Evolutionary conservation across 2,888 invertebrate species (phyloP), one percentile per base, ranked within the genome.

Genomic region (Creontiades dilutus): DNA sequence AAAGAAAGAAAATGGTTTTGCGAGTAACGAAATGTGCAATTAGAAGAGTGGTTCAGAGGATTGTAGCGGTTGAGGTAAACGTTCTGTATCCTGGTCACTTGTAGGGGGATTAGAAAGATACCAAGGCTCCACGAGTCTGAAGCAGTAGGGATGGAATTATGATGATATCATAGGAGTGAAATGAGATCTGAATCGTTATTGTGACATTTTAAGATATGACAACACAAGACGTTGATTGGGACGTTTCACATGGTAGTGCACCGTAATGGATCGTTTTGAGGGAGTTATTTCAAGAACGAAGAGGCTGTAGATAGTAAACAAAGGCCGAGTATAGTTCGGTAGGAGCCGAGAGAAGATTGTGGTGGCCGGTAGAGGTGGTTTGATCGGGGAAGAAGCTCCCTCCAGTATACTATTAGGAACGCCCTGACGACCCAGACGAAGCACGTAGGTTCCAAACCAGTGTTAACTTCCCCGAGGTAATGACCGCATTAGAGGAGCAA

Each of bases 381-480:
- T 86, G 86, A 86, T 86, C 86, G 86, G 68, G 68, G 37, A 37
- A 68, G 68, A 47, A 48, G 27, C 75, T 46, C n/a, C 86, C 86
- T 86, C 75, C 19, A 61, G 37, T 37, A 37, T 37, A 37, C 68
- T 75, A 68, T 75, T 86, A 86, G 86, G 85, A 57, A 55, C 85
- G 48, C 88, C 88, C 80, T 80, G 88, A 88, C 78, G 88, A 88
- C 76, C 88, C 78, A 48, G 88, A 55, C 76, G 80, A 52, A 78
- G 88, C 88, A 88, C 88, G 88, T 88, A 88, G 88, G 88, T 78
- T 48, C 78, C 78, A 37, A 88, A 78, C 88, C 88, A 88, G 88
- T 68, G 88, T 78, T 88, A 78, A 88, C 88, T 88, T 37, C 78
- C 78, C 86, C 13, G 37, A 88, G 88, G 88, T 88, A 88, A 88